phyloP scores from a whole-genome alignment of 2,797 vertebrate genomes.

The Scomberomorus guttatus region DNA sequence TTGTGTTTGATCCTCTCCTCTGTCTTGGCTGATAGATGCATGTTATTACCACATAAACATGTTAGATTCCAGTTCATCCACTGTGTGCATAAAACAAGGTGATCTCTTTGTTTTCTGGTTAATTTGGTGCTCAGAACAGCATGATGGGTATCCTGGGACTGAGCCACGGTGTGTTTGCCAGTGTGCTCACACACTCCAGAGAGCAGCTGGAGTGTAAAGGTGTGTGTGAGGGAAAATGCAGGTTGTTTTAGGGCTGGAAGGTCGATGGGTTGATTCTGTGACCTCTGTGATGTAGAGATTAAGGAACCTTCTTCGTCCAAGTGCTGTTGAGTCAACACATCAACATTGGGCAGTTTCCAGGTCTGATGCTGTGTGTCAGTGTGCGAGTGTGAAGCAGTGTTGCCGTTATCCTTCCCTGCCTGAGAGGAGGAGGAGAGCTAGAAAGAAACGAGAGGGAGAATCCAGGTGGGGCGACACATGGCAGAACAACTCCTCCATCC shows the following conservation, averaged over 20 bases:
- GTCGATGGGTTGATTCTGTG: conserved; percentile 11
- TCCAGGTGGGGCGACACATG: conserved; percentile 19
- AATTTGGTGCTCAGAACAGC: conserved; percentile 46
- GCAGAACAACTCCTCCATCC: conserved; percentile 3
- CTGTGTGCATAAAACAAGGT: conserved; percentile 10
- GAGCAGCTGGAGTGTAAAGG: not conserved
- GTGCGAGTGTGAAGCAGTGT: conserved; percentile 1
- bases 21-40: not conserved
- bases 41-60: not conserved
- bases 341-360: not conserved
- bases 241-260: conserved; percentile 2
- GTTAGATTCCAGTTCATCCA: conserved; percentile 5
- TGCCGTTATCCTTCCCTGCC: not conserved
- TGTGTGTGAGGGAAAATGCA: not conserved
- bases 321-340: not conserved
- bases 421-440: not conserved
- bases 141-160: conserved; percentile 11
- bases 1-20: not conserved
- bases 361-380: not conserved
- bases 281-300: not conserved
- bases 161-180: not conserved
- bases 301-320: not conserved
- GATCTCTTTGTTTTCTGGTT: conserved; percentile 33
- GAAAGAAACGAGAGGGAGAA: conserved; percentile 2
- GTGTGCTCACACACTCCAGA: not conserved